Evolutionary conservation across 2,888 invertebrate species (phyloP), one percentile per base, ranked within the genome.

Genomic region (Leptothorax acervorum): DNA sequence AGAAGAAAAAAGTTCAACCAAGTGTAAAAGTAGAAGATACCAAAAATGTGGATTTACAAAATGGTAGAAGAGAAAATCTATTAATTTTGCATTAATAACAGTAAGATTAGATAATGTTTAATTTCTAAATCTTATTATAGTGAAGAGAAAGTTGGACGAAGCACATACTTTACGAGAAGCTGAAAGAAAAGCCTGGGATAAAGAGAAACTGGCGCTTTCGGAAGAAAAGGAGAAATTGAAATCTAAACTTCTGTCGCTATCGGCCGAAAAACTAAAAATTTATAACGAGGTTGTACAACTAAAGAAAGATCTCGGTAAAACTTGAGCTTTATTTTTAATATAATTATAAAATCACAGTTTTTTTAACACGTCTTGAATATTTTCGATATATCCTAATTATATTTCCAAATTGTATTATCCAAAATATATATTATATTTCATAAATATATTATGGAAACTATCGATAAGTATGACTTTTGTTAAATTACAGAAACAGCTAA

Each of bases 251-350:
- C 93, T 95, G 85, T 95, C 95, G 83, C 86, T 95, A 57, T 94
- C 95, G 23, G 95, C 95, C 15, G 95, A 96, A 73, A 96, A 95
- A 86, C 96, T 96, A 85, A 95, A 95, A 76, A 93, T 97, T 85
- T 96, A 96, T 92, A 95, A 95, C 74, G 96, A 96, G 95, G 95
- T 96, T 65, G 95, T 95, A 84, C 96, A 96, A 92, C 94, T 97
- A 8, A 96, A 96, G 91, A 93, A 95, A 82, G 96, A 97, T 90
- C 95, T 96, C 87, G 96, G 96, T 97, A 95, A 95, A 95, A 11
- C 35, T 57, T 95, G 85, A 65, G 81, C 66, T 42, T 63, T 53
- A 65, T 35, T 60, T 57, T n/a, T 60, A 48, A 1, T 55, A 0
- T 57, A 48, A 70, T 78, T 31, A 42, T 85, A 35, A 63, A 81